Evolutionary conservation across 2,888 invertebrate species (phyloP).

Genomic region (Platynereis dumerilii): DNA sequence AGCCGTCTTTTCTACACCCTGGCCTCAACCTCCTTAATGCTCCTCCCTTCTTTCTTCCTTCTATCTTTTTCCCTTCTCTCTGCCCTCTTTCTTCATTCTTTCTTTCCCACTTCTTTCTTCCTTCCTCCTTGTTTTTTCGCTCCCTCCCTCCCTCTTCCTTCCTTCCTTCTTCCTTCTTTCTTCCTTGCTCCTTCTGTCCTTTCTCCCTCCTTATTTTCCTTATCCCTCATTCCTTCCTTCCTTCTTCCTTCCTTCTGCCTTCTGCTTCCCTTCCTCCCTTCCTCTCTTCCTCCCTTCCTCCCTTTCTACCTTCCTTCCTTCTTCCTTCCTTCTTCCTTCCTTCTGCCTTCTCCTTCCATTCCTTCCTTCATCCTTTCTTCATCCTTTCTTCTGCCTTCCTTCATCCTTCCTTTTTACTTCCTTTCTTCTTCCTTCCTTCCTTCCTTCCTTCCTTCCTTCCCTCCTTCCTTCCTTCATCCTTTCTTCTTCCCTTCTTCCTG

Average conservation of each 20-base stretch:
- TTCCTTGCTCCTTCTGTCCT: not conserved
- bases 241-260: not conserved
- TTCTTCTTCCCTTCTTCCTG: not conserved
- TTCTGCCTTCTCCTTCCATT: not conserved
- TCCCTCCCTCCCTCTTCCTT: not conserved
- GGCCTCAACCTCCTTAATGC: no score
- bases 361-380: not conserved
- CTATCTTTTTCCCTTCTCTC: not conserved
- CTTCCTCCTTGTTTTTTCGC: not conserved
- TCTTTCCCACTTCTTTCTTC: not conserved
- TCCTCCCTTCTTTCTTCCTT: not conserved
- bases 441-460: not conserved
- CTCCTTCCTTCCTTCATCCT: not conserved
- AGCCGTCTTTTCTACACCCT: not conserved
- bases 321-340: not conserved
- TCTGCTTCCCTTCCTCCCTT: not conserved
- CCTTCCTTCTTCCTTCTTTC: not conserved
- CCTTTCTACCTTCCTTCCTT: not conserved
- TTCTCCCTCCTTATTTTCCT: not conserved
- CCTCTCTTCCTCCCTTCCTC: not conserved
- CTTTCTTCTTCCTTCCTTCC: not conserved
- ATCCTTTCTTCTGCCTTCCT: not conserved
- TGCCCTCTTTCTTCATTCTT: not conserved
- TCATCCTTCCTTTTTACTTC: not conserved
- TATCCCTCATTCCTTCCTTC: not conserved